Percentiles rank a stretch among this genome's conserved stretches.
phyloP scores from a whole-genome alignment of 2,888 invertebrate species.

The Callimorpha dominula region DNA sequence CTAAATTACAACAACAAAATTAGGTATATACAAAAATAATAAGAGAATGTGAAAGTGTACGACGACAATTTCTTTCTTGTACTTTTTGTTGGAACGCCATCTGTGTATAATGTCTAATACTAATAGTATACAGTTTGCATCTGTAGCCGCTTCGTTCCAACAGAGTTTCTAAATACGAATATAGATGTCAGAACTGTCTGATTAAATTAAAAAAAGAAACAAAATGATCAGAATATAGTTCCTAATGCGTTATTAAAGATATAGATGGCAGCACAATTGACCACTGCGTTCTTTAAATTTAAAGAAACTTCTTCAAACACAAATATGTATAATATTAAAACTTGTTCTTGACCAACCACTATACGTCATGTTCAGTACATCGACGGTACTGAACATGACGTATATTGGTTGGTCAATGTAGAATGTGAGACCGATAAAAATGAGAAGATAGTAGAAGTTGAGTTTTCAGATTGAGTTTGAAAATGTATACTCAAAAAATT shows the following conservation, averaged over 20 bases:
- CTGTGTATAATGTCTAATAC: neutral
- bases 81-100: neutral
- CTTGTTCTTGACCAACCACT: too few species aligned
- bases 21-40: too few species aligned
- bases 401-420: too few species aligned
- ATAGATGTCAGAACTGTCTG: conserved; percentile 7
- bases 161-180: neutral
- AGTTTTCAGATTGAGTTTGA: neutral
- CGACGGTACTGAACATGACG: too few species aligned
- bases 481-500: neutral
- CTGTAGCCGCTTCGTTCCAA: neutral
- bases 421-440: neutral
- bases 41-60: neutral
- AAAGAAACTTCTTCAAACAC: too few species aligned
- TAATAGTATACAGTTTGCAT: too few species aligned
- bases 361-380: too few species aligned
- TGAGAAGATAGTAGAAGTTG: too few species aligned
- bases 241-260: neutral
- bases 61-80: neutral
- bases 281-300: too few species aligned
- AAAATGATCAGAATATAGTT: neutral
- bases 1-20: too few species aligned
- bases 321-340: too few species aligned
- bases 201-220: too few species aligned
- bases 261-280: neutral